Percentiles rank a stretch among this genome's conserved stretches.
phyloP scores from a whole-genome alignment of 2,888 invertebrate genomes.

The Philereme vetulata region DNA sequence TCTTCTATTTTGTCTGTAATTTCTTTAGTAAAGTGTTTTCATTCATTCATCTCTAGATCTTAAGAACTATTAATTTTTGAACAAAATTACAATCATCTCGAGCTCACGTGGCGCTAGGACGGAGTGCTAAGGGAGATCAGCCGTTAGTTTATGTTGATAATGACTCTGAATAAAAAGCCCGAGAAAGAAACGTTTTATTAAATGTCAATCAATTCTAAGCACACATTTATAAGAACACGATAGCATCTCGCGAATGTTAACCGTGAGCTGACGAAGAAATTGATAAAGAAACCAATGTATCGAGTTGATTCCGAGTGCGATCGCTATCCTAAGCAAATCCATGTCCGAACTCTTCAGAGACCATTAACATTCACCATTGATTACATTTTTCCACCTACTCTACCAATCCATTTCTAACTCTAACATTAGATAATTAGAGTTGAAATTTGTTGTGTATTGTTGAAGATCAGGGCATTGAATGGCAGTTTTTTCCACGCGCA shows the following conservation, averaged over 20 bases:
- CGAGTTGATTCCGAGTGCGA: conserved; percentile 48
- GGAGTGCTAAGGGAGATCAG: too few relatives aligned
- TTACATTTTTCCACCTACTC: neutral
- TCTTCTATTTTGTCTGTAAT: too few relatives aligned
- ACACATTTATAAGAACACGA: conserved; percentile 31
- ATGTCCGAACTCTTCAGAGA: conserved; percentile 44
- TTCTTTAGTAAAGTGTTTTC: too few relatives aligned
- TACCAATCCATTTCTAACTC: conserved; percentile 7
- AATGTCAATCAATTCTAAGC: conserved; percentile 12
- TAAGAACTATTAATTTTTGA: too few relatives aligned
- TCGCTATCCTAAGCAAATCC: conserved; percentile 45
- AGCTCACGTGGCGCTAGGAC: too few relatives aligned
- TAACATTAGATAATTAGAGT: neutral
- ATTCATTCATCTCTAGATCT: too few relatives aligned
- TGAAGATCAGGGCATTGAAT: conserved; percentile 37
- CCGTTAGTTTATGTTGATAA: neutral
- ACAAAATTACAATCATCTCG: too few relatives aligned
- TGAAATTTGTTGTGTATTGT: conserved; percentile 1
- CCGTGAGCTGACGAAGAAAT: conserved; percentile 43
- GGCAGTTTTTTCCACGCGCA: conserved; percentile 44
- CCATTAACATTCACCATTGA: conserved; percentile 43
- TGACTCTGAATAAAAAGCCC: neutral
- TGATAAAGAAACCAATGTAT: conserved; percentile 63
- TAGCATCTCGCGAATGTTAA: conserved; percentile 37
- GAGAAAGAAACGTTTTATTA: conserved; percentile 4